Evolutionary conservation across 2,113 vertebrate species (phyloP), one percentile per base, ranked within the genome.

Genomic region (Tinamus guttatus): DNA sequence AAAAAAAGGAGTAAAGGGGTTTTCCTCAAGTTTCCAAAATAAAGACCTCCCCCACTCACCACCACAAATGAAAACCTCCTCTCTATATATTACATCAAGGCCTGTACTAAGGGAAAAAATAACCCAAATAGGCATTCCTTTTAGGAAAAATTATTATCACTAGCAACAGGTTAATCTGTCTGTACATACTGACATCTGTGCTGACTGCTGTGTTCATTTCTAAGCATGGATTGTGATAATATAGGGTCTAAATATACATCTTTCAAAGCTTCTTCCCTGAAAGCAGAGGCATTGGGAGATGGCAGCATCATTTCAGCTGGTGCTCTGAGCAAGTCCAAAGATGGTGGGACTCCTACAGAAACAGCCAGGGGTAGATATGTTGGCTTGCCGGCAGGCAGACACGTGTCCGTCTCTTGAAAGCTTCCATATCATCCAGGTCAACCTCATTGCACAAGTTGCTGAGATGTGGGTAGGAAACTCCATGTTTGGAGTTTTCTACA

Each of bases 381-480:
- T 54, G 52, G 27, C 27, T 54, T 27, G 25, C 13, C 25, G 4
- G 52, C 25, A 54, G 52, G 52, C 52, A 47, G 43, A 32, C 30
- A 16, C 5, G 18, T 32, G 21, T 30, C 34, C 1, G 0, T 43
- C 67, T 9, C 24, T 49, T 56, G 2, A 22, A 51, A 58, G 1
- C 45, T 58, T 34, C 25, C 25, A 21, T 13, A 27, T 40, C 13
- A 4, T 0, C 22, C 45, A 73, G 6, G 19, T 38, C 59, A 54
- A 13, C 7, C 58, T 62, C 38, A 5, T 11, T 32, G 24, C 79
- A 32, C 32, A 25, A 49, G 7, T 38, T 15, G 22, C 36, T 64
- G 32, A 27, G 56, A 19, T 34, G 13, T 11, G 13, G 0, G 1
- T 20, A 22, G 34, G 75, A 67, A 77, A 21, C 19, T 38, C 45